phyloP scores from a whole-genome alignment of 1,140 invertebrate species.

The Hesperophylax magnus region DNA sequence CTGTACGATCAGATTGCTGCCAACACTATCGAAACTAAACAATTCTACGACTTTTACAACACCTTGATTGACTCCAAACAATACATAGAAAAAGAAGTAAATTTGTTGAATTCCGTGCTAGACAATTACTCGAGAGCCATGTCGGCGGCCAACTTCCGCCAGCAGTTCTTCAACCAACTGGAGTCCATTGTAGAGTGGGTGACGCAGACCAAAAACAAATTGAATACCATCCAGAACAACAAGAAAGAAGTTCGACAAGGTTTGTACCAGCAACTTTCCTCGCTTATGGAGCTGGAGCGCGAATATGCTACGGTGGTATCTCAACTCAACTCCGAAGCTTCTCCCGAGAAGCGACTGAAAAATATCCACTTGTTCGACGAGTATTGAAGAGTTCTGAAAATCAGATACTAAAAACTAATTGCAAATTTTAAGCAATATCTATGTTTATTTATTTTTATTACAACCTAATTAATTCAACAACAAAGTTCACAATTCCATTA shows the following conservation, averaged over 20 bases:
- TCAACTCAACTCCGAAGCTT: constrained; percentile 27
- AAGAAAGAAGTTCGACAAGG: constrained; percentile 10
- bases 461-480: too few relatives aligned
- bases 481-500: too few relatives aligned
- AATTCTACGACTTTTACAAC: constrained; percentile 45
- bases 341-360: constrained; percentile 26
- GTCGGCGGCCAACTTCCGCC: constrained; percentile 42
- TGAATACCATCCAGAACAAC: not conserved
- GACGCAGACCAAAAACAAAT: constrained; percentile 39
- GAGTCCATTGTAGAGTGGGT: constrained; percentile 42
- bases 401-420: too few relatives aligned
- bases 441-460: too few relatives aligned
- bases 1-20: constrained; percentile 44
- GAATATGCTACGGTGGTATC: constrained; percentile 33
- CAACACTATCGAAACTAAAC: constrained; percentile 46
- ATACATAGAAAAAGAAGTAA: constrained; percentile 43
- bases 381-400: too few relatives aligned
- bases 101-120: constrained; percentile 44
- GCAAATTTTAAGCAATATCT: too few relatives aligned
- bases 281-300: constrained; percentile 29
- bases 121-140: constrained; percentile 49
- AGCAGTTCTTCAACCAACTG: constrained; percentile 46
- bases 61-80: constrained; percentile 46
- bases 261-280: constrained; percentile 23
- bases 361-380: constrained; percentile 18